Percentiles rank a stretch among this genome's conserved stretches.
phyloP scores from a whole-genome alignment of 2,888 invertebrate species.

The Drosophila pseudotakahashii region DNA sequence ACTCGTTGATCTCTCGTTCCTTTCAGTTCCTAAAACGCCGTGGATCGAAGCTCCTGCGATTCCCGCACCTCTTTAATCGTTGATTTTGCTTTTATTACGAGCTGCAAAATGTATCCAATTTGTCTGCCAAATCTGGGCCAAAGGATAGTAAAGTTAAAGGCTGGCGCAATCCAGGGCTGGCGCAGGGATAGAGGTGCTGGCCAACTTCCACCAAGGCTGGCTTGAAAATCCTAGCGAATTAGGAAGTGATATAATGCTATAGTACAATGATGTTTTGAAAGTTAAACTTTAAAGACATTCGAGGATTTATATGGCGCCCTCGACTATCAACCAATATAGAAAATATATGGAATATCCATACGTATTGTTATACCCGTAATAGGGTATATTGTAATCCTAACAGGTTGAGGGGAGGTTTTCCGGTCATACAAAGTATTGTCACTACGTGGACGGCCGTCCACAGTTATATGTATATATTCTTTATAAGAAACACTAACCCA shows the following conservation, averaged over 20 bases:
- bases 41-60: constrained; percentile 50
- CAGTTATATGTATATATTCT: no score
- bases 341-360: no score
- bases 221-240: constrained; percentile 32
- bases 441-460: no score
- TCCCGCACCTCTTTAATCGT: constrained; percentile 61
- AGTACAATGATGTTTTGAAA: neutral
- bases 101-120: neutral
- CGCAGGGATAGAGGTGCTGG: neutral
- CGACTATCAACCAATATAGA: no score
- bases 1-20: neutral
- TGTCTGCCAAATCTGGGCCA: constrained; percentile 23
- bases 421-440: no score
- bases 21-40: constrained; percentile 66
- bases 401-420: no score
- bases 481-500: no score
- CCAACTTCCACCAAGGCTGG: constrained; percentile 3
- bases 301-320: no score
- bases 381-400: no score
- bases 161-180: constrained; percentile 6
- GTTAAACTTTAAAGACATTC: no score
- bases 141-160: neutral
- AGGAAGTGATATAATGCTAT: neutral
- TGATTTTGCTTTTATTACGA: constrained; percentile 8
- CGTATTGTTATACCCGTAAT: no score